These are phyloP conservation scores for Fregata magnificens DNA, from an alignment of 2,113 vertebrate genomes.

Conservation along the genomic window DNA sequence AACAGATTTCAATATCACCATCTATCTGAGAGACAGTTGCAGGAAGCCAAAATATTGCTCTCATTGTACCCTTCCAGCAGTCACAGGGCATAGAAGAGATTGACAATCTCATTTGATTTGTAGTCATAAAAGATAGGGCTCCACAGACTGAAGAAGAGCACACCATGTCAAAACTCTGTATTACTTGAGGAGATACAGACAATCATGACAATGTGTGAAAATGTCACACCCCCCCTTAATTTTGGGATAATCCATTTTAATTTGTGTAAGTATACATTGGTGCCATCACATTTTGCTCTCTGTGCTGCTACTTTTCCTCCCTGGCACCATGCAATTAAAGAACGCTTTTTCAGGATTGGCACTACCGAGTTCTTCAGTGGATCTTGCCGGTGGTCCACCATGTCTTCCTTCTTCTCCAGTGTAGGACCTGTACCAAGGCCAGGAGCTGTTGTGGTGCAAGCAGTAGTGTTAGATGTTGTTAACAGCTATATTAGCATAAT, in stretches of 20 bases:
- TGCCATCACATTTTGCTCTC: neutral
- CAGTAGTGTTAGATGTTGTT: neutral
- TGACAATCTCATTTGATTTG: conserved; percentile 30
- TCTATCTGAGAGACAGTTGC: conserved; percentile 16
- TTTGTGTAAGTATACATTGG: neutral
- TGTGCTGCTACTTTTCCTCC: neutral
- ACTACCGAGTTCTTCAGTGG: neutral
- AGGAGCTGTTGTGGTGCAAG: neutral
- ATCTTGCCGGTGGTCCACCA: neutral
- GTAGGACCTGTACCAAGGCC: neutral
- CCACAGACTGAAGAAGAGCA: conserved; percentile 2
- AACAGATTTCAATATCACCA: conserved; percentile 2
- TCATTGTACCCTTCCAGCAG: conserved; percentile 39
- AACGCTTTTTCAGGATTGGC: neutral
- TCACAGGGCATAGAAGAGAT: conserved; percentile 6
- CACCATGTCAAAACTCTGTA: conserved; percentile 3
- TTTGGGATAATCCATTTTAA: neutral
- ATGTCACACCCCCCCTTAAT: neutral
- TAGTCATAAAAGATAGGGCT: neutral
- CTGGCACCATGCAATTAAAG: neutral
- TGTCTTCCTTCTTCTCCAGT: neutral
- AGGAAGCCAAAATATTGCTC: conserved; percentile 34
- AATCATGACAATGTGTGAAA: conserved; percentile 46
- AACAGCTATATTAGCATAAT: neutral
- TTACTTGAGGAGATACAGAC: conserved; percentile 11